These are phyloP conservation scores for Torymus aiolomorphi DNA, from an alignment of 2,888 invertebrate species.

Conservation along the genomic window DNA sequence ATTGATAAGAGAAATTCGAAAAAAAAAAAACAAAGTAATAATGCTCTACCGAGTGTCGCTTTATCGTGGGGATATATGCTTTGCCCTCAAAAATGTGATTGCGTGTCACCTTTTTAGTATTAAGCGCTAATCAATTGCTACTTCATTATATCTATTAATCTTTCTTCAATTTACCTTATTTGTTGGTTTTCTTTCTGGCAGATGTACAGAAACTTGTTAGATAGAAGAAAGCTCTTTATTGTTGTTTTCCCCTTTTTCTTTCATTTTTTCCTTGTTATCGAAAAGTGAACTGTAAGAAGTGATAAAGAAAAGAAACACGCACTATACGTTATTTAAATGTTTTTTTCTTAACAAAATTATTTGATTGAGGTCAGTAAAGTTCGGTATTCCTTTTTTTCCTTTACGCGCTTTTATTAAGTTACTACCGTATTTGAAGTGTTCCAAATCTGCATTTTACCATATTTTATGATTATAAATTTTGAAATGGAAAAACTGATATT, in stretches of 20 bases:
- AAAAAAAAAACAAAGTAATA: conserved; percentile 60
- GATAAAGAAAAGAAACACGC: conserved; percentile 51
- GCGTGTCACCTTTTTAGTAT: conserved; percentile 67
- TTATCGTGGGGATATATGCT: conserved; percentile 46
- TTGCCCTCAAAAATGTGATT: conserved; percentile 59
- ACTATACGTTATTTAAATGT: conserved; percentile 41
- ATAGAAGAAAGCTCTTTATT: conserved; percentile 60
- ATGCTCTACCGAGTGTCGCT: conserved; percentile 61
- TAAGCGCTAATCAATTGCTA: conserved; percentile 66
- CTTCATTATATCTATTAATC: conserved; percentile 58
- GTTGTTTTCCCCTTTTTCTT: conserved; percentile 62
- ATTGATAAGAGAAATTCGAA: conserved; percentile 58
- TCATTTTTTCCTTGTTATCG: conserved; percentile 57
- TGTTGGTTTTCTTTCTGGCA: conserved; percentile 62
- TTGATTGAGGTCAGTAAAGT: conserved; percentile 60
- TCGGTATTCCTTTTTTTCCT: conserved; percentile 57
- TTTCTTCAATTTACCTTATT: conserved; percentile 63
- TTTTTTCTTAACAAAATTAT: conserved; percentile 50
- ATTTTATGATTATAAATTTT: conserved; percentile 58
- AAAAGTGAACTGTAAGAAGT: conserved; percentile 55
- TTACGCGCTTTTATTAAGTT: conserved; percentile 47
- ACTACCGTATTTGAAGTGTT: conserved; percentile 54
- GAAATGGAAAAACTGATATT: conserved; percentile 48
- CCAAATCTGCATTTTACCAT: conserved; percentile 58
- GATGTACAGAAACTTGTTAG: conserved; percentile 61